Conservation (phyloP, 2,888 invertebrate genomes). For the Xestia rhomboidea region DNA sequence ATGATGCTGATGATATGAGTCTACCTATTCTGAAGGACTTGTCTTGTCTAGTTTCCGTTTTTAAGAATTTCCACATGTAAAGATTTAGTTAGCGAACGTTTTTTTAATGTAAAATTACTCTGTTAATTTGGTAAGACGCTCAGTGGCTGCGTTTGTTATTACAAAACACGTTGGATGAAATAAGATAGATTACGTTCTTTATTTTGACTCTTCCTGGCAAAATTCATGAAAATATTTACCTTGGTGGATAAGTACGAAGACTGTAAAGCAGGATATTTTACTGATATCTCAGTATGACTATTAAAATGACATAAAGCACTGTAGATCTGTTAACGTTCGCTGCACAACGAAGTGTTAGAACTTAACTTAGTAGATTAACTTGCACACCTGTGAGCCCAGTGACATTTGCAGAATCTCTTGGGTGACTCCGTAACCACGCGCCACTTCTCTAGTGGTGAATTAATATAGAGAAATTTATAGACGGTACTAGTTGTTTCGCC, state of each 20-base stretch:
- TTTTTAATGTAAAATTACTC: background rate
- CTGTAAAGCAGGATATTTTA: background rate
- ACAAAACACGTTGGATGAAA: background rate
- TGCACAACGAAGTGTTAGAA: slow-evolving; percentile 22
- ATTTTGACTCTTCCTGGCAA: background rate
- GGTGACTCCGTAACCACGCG: slow-evolving; percentile 16
- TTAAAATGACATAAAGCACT: background rate
- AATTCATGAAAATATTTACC: background rate
- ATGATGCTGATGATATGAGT: background rate
- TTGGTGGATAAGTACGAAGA: background rate
- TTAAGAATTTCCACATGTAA: background rate
- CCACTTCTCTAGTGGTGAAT: slow-evolving; percentile 5
- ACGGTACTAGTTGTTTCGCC: background rate
- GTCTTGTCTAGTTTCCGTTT: background rate
- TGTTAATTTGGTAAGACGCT: background rate
- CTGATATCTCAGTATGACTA: background rate
- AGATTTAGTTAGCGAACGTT: background rate
- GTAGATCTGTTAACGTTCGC: background rate
- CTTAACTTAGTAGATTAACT: slow-evolving; percentile 25
- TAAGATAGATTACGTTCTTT: background rate
- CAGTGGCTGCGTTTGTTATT: background rate
- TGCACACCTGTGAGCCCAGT: slow-evolving; percentile 3
- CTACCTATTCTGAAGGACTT: background rate
- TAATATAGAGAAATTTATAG: slow-evolving; percentile 18
- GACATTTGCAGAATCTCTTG: slow-evolving; percentile 37